phyloP scores from a whole-genome alignment of 2,888 invertebrate genomes.

The Sarcophaga variegata region DNA sequence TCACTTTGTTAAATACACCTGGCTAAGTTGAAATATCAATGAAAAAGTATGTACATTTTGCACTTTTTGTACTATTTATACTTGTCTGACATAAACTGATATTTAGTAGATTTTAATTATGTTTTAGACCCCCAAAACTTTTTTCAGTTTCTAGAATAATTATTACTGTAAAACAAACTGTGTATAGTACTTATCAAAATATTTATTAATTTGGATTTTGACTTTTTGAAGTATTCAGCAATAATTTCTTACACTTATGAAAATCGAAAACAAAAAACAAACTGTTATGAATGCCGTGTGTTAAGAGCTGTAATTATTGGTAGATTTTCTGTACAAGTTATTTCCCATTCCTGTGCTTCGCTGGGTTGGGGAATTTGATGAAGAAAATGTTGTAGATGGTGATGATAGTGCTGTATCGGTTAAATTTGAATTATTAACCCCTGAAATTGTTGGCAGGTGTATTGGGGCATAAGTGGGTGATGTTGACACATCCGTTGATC shows the following conservation, averaged over 20 bases:
- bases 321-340: conserved; percentile 25
- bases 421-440: not conserved
- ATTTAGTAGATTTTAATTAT: too few species aligned
- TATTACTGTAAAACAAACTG: too few species aligned
- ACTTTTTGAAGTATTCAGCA: not conserved
- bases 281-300: conserved; percentile 18
- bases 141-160: too few species aligned
- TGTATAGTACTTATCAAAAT: not conserved
- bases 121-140: too few species aligned
- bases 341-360: conserved; percentile 27
- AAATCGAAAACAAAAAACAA: conserved; percentile 29
- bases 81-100: too few species aligned
- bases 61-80: too few species aligned
- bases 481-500: conserved; percentile 34
- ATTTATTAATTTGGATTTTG: not conserved
- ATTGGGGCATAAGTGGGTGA: conserved; percentile 47
- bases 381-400: conserved; percentile 37
- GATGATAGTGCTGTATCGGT: conserved; percentile 7
- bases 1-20: too few species aligned
- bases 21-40: too few species aligned
- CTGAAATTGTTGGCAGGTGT: conserved; percentile 36
- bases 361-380: conserved; percentile 26
- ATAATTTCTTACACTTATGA: not conserved
- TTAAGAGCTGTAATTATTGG: conserved; percentile 46
- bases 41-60: too few species aligned